A percentile compares a stretch with the other conserved stretches of the same genome.
Evolutionary conservation across 2,797 vertebrate species (phyloP).

Genomic region (Natrix natrix): DNA sequence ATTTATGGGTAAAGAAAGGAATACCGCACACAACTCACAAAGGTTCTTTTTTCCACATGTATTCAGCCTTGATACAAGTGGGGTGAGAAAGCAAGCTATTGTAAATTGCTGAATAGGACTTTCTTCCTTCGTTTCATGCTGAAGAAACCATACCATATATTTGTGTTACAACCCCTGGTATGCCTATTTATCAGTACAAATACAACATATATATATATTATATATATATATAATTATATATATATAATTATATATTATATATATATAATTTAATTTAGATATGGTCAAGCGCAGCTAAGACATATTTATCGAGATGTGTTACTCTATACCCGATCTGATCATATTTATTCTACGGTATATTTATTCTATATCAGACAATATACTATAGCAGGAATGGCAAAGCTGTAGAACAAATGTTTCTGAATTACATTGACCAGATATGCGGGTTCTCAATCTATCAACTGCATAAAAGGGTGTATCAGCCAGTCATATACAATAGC

Average conservation of each 20-base stretch:
- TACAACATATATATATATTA: too few species aligned
- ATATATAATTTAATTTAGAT: conserved; percentile 15
- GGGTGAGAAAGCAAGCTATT: neutral
- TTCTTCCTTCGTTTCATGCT: conserved; percentile 2
- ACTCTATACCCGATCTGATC: neutral
- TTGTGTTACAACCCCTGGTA: too few species aligned
- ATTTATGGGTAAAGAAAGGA: conserved; percentile 31
- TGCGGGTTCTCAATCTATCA: neutral
- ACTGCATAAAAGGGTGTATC: neutral
- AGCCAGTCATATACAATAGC: neutral
- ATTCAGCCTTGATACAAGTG: conserved; percentile 6
- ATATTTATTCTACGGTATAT: neutral
- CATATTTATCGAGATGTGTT: conserved; percentile 40
- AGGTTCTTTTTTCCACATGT: neutral
- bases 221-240: too few species aligned
- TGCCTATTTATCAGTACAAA: too few species aligned
- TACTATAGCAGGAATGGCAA: neutral
- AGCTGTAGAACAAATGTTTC: neutral
- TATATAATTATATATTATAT: too few species aligned
- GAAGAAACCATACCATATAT: neutral
- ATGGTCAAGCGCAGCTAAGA: conserved; percentile 20
- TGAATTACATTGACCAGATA: neutral
- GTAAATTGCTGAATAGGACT: neutral
- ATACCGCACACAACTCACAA: neutral
- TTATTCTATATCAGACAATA: neutral